These are phyloP conservation scores for Dilophus febrilis DNA, from an alignment of 2,888 invertebrate species.

Conservation along the genomic window DNA sequence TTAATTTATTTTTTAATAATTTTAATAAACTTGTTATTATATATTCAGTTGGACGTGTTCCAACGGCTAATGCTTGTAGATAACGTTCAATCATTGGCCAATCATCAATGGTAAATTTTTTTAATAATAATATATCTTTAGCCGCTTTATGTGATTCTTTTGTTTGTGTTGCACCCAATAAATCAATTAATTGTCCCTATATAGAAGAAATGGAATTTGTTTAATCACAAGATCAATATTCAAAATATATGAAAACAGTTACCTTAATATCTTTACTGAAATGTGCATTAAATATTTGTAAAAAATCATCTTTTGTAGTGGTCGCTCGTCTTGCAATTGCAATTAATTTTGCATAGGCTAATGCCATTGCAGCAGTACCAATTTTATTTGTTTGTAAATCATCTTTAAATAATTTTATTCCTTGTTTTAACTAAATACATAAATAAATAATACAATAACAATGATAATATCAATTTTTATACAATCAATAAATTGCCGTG, in stretches of 20 bases:
- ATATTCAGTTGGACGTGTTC: conserved; percentile 41
- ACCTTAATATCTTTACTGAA: conserved; percentile 9
- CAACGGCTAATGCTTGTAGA: conserved; percentile 52
- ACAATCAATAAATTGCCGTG: too few relatives aligned
- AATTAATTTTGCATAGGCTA: conserved; percentile 44
- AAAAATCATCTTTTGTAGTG: conserved; percentile 37
- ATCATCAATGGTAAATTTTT: conserved; percentile 31
- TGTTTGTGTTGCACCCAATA: conserved; percentile 54
- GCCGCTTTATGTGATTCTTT: conserved; percentile 47
- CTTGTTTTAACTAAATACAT: conserved; percentile 28
- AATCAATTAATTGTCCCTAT: conserved; percentile 46
- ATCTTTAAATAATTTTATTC: conserved; percentile 35
- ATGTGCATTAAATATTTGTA: conserved; percentile 30
- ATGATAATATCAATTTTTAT: too few relatives aligned
- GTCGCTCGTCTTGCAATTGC: conserved; percentile 39
- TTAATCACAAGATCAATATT: too few relatives aligned
- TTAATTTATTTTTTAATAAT: conserved; percentile 23
- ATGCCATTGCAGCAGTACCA: conserved; percentile 45
- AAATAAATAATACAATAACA: too few relatives aligned
- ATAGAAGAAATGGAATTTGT: conserved; percentile 8
- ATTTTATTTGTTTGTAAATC: conserved; percentile 36
- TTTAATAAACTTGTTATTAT: conserved; percentile 28
- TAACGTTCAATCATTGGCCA: conserved; percentile 40
- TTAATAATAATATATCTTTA: conserved; percentile 45
- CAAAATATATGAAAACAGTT: neutral